phyloP scores from a whole-genome alignment of 2,797 vertebrate genomes.

The Sarcoramphus papa region DNA sequence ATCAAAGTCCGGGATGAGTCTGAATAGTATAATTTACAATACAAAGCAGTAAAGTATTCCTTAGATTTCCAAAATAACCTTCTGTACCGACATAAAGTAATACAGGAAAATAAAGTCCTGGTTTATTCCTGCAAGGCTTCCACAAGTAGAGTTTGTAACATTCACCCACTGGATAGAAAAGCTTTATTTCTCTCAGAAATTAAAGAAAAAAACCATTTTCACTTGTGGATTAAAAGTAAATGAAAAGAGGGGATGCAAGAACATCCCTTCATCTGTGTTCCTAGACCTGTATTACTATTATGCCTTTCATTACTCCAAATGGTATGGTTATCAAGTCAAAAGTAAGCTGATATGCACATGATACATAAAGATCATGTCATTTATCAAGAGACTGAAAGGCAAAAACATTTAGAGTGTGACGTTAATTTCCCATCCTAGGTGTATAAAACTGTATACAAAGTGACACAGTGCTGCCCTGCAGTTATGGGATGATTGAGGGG shows the following conservation, averaged over 20 bases:
- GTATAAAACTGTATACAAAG: background rate
- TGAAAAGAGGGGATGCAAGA: background rate
- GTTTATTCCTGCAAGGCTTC: background rate
- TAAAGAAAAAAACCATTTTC: background rate
- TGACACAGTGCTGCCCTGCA: background rate
- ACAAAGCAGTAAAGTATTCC: background rate
- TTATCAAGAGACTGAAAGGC: background rate
- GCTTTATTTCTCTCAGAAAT: background rate
- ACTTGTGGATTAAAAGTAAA: background rate
- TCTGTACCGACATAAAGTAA: background rate
- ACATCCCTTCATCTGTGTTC: background rate
- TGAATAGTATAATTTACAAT: background rate
- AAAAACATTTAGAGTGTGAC: background rate
- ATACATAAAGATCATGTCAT: background rate
- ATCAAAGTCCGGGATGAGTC: background rate
- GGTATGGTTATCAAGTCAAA: background rate
- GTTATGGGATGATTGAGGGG: background rate
- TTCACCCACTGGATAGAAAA: background rate
- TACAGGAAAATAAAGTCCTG: background rate
- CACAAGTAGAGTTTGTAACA: background rate
- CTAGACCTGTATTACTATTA: background rate
- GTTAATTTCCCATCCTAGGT: background rate
- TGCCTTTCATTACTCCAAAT: background rate
- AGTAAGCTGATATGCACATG: background rate
- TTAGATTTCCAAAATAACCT: background rate